Evolutionary conservation across 2,888 invertebrate genomes (phyloP), one percentile per base, ranked within the genome.

Genomic region (Trissolcus japonicus): DNA sequence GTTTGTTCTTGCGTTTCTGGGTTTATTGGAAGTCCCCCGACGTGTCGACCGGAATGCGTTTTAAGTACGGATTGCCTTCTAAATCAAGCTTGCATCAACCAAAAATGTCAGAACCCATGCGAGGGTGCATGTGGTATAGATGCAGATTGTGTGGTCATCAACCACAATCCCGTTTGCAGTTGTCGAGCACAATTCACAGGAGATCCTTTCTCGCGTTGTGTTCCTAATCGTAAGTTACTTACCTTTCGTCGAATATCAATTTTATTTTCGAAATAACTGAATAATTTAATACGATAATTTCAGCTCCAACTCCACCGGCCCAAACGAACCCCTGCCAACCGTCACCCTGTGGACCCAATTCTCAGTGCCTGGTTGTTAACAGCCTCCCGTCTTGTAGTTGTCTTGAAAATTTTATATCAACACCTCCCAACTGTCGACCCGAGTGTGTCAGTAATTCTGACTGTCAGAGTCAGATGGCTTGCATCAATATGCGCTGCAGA

Each of bases 361-460:
- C 95, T 0, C 91, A 94, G 84, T 95, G 95, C 83, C 92, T 92
- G 85, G 91, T 93, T 78, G 89, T 91, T 11, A 92, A 92, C 55
- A 93, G 92, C 48, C 90, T 92, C 41, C 94, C 95, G 0, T 93
- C 94, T 1, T 96, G 96, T 85, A 93, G 94, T 11, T 96, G 96
- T 83, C 89, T 93, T 29, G 90, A 91, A 60, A 92, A 92, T 78
- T 94, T 92, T 83, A 89, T 92, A 51, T 95, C 95, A 29, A 90
- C 92, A 25, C 95, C 95, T 46, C 95, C 95, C 2, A 92, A 94
- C 82, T 95, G 95, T 83, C 91, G 93, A 80, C 95, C 95, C 3
- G 95, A 95, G 90, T 96, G 96, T 87, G 91, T 94, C 51, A 93
- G 93, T 80, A 95, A 95, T 85, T 92, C 93, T 6, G 95, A 95